Evolutionary conservation across 2,888 invertebrate species (phyloP), one percentile per base, ranked within the genome.

Genomic region (Stramonita haemastoma): DNA sequence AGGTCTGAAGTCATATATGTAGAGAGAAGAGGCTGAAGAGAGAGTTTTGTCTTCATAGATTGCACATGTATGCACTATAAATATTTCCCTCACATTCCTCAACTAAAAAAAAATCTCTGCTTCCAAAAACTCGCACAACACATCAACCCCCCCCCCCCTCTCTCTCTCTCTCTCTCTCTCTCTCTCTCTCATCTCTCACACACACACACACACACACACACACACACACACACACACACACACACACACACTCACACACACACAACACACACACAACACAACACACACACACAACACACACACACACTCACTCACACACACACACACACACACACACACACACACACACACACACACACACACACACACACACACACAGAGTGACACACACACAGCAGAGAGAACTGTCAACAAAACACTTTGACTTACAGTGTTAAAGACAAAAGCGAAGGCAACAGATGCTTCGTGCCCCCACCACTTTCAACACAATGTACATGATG

Each of bases 401-500:
- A 60, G 46, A 46, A 46, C 46, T 46, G 46, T 46, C 15, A 11
- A 79, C 32, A 79, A 32, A 32, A 79, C 17, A 46, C 13, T 32
- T 15, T 15, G 32, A 83, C 95, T 93, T 93, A 96, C 96, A 97
- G 99, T 97, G 95, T 98, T 98, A 95, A 98, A 98, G 17, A 97
- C 92, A 95, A 99, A 98, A 46, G 98, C 97, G 13, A 98, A 94
- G 26, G 97, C 96, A 1, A 98, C 97, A 91, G 98, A 97, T 0
- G 96, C 92, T 87, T 96, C 2, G 97, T 97, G 6, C 97, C 97
- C 2, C 97, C 97, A 87, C 95, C 0, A 97, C 88, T 90, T 96
- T 96, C 29, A 98, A 96, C 32, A 98, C 96, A 4, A 97, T 90
- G 96, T 98, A 98, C 29, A 98, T 97, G 73, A 97, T 96, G 97